Evolutionary conservation across 2,113 vertebrate genomes (phyloP), one percentile per base, ranked within the genome.

Genomic region (Thunnus thynnus): DNA sequence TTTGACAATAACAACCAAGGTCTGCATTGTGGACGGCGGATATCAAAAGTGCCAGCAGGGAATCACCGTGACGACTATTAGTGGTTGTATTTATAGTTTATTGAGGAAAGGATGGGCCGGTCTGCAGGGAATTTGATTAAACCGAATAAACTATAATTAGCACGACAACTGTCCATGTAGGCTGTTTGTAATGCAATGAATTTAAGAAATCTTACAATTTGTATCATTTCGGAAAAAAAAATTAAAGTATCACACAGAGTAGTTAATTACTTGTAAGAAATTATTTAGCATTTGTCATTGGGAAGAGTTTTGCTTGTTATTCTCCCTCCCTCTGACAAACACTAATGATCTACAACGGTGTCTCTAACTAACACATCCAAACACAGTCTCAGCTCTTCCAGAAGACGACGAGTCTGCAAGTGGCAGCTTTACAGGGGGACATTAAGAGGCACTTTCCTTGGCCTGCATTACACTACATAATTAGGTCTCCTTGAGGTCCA

Each of bases 401-500:
- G 22, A 76, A 75, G 51, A 76, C 8, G n/a, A 56, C 57, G 48
- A 41, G 72, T 69, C 74, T 72, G 73, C 74, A 62, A 50, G 69
- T 56, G 69, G 63, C 76, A 66, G 73, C 51, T 82, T 85, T 72
- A 82, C 78, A 78, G 60, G 72, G 6, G 27, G 22, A 47, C 79
- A 87, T 79, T 82, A 78, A 25, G 55, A 80, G 79, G 68, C 69
- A 74, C 69, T 78, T 65, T 22, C 67, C 73, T 84, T 58, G 55
- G 66, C 44, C 72, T 68, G 58, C 70, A 69, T 70, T 70, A 52
- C 51, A 69, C 68, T 3, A 13, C 44, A 68, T 71, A 82, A 91
- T 89, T 88, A 87, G 46, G 48, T 60, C 67, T 61, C 78, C 52
- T 72, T 13, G 62, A 84, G 76, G 63, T 86, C 62, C 68, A 65